Evolutionary conservation across 1,140 invertebrate genomes (phyloP).

Genomic region (Pseudomyrmex flavicornis): DNA sequence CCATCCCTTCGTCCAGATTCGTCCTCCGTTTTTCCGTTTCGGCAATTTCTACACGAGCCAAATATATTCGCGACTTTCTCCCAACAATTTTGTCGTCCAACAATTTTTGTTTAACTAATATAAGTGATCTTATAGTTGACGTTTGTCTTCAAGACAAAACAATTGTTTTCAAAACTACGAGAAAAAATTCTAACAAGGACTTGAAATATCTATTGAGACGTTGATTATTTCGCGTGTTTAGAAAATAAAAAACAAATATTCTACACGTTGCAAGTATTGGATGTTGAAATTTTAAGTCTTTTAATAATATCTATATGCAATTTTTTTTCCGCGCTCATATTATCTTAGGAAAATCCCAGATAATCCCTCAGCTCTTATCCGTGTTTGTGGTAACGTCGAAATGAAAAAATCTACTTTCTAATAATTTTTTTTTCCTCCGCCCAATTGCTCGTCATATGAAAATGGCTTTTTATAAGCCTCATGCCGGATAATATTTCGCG

Average conservation of each 20-base stretch:
- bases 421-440: slow-evolving; percentile 26
- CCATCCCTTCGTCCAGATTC: no score
- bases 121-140: no score
- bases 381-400: neutral
- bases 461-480: slow-evolving; percentile 10
- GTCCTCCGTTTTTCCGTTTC: no score
- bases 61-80: no score
- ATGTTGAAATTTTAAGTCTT: neutral
- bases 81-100: no score
- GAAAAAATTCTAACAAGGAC: neutral
- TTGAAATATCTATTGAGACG: neutral
- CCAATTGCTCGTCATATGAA: slow-evolving; percentile 17
- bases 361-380: slow-evolving; percentile 17
- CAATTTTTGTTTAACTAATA: no score
- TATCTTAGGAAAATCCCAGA: slow-evolving; percentile 6
- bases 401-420: slow-evolving; percentile 29
- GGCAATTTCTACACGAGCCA: no score
- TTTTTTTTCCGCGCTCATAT: slow-evolving; percentile 9
- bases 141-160: no score
- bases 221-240: neutral
- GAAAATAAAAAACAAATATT: neutral
- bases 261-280: neutral
- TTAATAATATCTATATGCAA: slow-evolving; percentile 4
- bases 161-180: no score
- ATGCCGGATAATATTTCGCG: slow-evolving; percentile 38